Percentiles rank a stretch among this genome's conserved stretches.
These are phyloP conservation scores for Rhea americana DNA, from an alignment of 2,113 vertebrate species.

Conservation along the genomic window DNA sequence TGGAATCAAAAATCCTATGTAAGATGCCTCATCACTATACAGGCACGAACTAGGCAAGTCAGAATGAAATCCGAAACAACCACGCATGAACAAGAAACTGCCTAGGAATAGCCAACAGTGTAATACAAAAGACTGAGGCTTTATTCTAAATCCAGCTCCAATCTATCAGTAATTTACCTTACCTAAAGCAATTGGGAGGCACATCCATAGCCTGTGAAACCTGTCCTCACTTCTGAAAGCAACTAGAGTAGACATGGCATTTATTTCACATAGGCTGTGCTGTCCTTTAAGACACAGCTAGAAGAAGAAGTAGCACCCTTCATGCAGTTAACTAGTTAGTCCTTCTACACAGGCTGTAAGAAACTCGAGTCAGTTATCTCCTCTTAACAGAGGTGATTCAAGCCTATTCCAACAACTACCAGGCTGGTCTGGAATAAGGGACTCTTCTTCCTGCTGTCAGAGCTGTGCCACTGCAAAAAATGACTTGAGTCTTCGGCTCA, in stretches of 20 bases:
- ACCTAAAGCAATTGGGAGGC: neutral
- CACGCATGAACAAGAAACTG: fast-evolving
- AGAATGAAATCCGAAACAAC: neutral
- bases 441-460: neutral
- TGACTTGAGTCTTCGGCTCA: neutral
- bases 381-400: neutral
- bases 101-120: neutral
- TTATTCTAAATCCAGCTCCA: neutral
- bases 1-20: slow-evolving; percentile 34
- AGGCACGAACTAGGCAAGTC: slow-evolving; percentile 16
- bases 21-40: neutral
- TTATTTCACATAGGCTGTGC: neutral
- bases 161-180: neutral
- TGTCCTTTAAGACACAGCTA: neutral
- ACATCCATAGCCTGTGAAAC: neutral
- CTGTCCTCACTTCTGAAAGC: neutral
- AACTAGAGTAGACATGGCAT: neutral
- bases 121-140: neutral
- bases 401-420: neutral
- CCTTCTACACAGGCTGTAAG: neutral
- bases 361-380: neutral
- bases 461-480: neutral
- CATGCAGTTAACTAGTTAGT: neutral
- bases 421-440: neutral
- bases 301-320: neutral